A percentile compares a stretch with the other conserved stretches of the same genome.
phyloP scores from a whole-genome alignment of 2,888 invertebrate genomes.

The Neocrepidodera transversa region DNA sequence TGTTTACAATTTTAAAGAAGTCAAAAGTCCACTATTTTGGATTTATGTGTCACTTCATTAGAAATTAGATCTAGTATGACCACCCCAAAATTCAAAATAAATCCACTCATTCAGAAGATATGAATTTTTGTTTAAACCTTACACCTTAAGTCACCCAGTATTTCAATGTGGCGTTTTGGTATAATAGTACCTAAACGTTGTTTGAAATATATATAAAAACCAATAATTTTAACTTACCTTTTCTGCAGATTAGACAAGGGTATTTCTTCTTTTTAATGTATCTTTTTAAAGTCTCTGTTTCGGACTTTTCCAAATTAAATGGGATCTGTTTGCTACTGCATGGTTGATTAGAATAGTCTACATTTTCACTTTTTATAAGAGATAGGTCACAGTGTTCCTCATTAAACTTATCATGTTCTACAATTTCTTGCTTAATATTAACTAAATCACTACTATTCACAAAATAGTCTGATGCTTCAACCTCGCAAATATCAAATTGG shows the following conservation, averaged over 20 bases:
- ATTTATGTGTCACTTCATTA: too few relatives aligned
- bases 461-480: not conserved
- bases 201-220: too few relatives aligned
- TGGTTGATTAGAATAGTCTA: not conserved
- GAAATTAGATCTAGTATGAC: too few relatives aligned
- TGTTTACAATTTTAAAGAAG: too few relatives aligned
- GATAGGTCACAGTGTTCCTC: not conserved
- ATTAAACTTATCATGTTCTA: not conserved
- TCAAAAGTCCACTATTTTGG: too few relatives aligned
- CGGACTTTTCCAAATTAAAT: not conserved
- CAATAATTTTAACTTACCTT: too few relatives aligned
- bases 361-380: not conserved
- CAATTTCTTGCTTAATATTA: not conserved
- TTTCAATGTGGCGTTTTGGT: too few relatives aligned
- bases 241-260: not conserved
- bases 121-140: too few relatives aligned
- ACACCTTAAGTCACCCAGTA: too few relatives aligned
- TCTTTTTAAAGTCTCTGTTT: not conserved
- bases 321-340: not conserved
- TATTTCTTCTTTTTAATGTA: not conserved
- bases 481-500: not conserved
- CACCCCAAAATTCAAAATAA: too few relatives aligned
- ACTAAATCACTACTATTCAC: not conserved
- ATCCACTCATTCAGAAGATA: too few relatives aligned
- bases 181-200: too few relatives aligned